Percentiles rank a stretch among this genome's conserved stretches.
phyloP scores from a whole-genome alignment of 2,888 invertebrate genomes.

The Drosophila yooni region DNA sequence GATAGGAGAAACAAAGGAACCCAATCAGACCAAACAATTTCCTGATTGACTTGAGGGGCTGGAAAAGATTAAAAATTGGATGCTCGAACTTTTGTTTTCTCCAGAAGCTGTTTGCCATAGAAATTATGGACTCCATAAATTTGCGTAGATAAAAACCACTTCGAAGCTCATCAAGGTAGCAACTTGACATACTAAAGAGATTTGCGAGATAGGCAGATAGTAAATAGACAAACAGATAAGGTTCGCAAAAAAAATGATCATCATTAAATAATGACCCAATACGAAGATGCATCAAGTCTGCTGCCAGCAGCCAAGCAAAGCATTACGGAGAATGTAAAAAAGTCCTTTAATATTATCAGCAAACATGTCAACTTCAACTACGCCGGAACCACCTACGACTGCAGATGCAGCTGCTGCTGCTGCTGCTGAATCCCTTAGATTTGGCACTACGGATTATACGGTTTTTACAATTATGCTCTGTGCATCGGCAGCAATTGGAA shows the following conservation, averaged over 20 bases:
- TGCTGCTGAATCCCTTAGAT: slow-evolving; percentile 58
- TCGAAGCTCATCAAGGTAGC: slow-evolving; percentile 27
- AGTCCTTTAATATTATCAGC: neutral
- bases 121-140: neutral
- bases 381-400: slow-evolving; percentile 3
- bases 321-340: slow-evolving; percentile 14
- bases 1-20: too few relatives aligned
- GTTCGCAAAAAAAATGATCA: slow-evolving; percentile 1
- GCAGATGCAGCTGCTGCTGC: neutral
- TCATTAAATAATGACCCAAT: slow-evolving; percentile 43
- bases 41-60: too few relatives aligned
- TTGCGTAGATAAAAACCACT: slow-evolving; percentile 17
- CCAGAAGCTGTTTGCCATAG: neutral
- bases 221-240: slow-evolving; percentile 28
- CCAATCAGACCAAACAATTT: too few relatives aligned
- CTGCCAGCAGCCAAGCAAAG: slow-evolving; percentile 20
- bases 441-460: slow-evolving; percentile 86
- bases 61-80: too few relatives aligned
- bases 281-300: slow-evolving; percentile 28
- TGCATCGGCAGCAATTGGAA: slow-evolving; percentile 86
- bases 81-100: too few relatives aligned
- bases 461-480: slow-evolving; percentile 86
- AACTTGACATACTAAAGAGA: slow-evolving; percentile 6
- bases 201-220: neutral
- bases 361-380: slow-evolving; percentile 48